Conservation (phyloP, 2,888 invertebrate species). For the Schizotus pectinicornis region DNA sequence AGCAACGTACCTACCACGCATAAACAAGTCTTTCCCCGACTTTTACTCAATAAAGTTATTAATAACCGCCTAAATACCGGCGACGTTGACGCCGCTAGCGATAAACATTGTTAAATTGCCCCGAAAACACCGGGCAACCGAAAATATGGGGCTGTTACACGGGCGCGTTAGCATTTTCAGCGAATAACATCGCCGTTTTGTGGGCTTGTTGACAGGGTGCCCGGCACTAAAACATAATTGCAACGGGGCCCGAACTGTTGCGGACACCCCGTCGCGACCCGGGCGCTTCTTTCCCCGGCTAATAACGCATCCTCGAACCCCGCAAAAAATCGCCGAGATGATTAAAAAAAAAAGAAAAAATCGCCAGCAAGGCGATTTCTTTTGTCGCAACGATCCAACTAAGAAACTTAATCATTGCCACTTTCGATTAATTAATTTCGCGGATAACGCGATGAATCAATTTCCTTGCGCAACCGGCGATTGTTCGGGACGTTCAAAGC, state of each 20-base stretch:
- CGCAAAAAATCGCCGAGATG: too few relatives aligned
- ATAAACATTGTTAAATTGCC: slow-evolving; percentile 17
- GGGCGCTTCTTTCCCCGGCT: too few relatives aligned
- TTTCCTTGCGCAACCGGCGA: slow-evolving; percentile 4
- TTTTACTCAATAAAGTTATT: slow-evolving; percentile 34
- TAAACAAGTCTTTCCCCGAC: slow-evolving; percentile 22
- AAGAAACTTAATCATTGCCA: slow-evolving; percentile 4
- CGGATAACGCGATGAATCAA: slow-evolving; percentile 1
- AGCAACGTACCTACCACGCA: slow-evolving; percentile 24
- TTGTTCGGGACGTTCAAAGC: slow-evolving; percentile 1
- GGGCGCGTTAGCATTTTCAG: slow-evolving; percentile 36
- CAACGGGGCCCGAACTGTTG: slow-evolving; percentile 26
- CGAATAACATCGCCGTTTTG: slow-evolving; percentile 37
- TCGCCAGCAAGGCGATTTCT: slow-evolving; percentile 22
- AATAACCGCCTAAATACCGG: slow-evolving; percentile 19
- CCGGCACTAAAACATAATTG: slow-evolving; percentile 23
- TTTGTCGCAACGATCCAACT: slow-evolving; percentile 21
- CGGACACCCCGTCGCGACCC: slow-evolving; percentile 29
- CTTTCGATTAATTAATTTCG: slow-evolving; percentile 13
- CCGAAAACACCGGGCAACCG: slow-evolving; percentile 9
- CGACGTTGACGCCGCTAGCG: background rate
- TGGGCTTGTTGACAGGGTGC: slow-evolving; percentile 38
- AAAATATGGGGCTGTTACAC: slow-evolving; percentile 21
- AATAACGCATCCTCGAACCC: too few relatives aligned
- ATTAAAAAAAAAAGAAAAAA: too few relatives aligned